These are phyloP conservation scores for Chaetophractus vellerosus DNA, from an alignment of 2,797 vertebrate genomes.

Conservation along the genomic window DNA sequence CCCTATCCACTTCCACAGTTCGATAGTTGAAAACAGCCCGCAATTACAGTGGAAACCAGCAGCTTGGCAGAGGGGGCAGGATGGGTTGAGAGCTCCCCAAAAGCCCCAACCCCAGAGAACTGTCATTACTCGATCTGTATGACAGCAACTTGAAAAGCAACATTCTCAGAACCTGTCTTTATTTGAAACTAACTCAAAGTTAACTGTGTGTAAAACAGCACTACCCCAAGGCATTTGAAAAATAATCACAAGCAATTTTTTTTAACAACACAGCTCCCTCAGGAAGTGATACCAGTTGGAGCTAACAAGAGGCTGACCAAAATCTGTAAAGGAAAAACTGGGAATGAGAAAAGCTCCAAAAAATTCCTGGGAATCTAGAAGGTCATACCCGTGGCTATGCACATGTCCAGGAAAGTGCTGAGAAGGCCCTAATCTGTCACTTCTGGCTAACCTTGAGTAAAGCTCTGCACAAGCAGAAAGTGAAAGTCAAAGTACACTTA, in stretches of 20 bases:
- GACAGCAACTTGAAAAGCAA: not conserved
- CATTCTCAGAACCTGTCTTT: slow-evolving; percentile 41
- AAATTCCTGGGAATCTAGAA: not conserved
- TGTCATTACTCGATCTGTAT: not conserved
- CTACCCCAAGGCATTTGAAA: not conserved
- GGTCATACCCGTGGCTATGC: not conserved
- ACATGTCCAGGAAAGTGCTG: not conserved
- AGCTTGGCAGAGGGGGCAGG: not conserved
- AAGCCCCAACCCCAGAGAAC: not conserved
- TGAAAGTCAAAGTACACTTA: not conserved
- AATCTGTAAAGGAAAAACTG: not conserved
- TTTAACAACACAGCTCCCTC: slow-evolving; percentile 14
- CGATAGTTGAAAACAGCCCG: not conserved
- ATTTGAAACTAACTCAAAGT: not conserved
- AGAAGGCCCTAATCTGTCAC: not conserved
- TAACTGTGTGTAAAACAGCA: slow-evolving; percentile 37
- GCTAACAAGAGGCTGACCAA: not conserved
- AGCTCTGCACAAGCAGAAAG: not conserved
- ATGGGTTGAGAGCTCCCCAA: not conserved
- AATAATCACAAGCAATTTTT: not conserved
- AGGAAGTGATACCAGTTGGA: not conserved
- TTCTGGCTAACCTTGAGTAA: not conserved
- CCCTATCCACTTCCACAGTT: not conserved
- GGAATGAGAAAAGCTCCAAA: not conserved
- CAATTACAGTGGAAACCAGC: not conserved